Conservation (phyloP, 1,140 invertebrate species). For the Polypedilum pembai region DNA sequence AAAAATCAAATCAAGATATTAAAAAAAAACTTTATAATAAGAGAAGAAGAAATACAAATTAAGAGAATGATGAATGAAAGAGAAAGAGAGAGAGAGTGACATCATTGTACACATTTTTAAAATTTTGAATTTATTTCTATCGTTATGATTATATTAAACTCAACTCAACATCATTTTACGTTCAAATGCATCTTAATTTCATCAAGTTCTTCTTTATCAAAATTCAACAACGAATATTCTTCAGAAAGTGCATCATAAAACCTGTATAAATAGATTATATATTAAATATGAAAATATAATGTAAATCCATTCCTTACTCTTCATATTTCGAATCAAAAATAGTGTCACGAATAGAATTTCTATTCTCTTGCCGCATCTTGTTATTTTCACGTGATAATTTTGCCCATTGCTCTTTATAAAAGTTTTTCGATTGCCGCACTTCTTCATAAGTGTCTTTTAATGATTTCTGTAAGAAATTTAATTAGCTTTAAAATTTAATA, state of each 20-base stretch:
- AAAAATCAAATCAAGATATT: background rate
- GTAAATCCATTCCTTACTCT: background rate
- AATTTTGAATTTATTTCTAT: background rate
- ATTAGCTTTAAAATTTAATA: background rate
- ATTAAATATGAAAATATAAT: background rate
- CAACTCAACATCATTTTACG: too few species aligned
- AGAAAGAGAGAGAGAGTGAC: background rate
- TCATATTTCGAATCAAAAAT: background rate
- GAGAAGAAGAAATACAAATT: background rate
- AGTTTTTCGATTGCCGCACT: slow-evolving; percentile 1
- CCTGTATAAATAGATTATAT: background rate
- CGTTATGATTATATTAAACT: background rate
- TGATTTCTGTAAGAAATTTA: slow-evolving; percentile 6
- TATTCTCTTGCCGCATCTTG: slow-evolving; percentile 25
- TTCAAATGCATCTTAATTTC: background rate
- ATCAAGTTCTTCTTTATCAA: slow-evolving; percentile 14
- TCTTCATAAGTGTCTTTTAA: slow-evolving; percentile 25
- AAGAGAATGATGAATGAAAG: background rate
- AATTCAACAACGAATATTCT: background rate
- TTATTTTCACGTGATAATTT: slow-evolving; percentile 26
- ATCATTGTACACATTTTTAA: background rate
- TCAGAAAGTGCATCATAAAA: background rate
- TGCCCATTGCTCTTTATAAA: slow-evolving; percentile 30
- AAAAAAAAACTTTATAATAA: background rate
- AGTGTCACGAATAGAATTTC: background rate